Evolutionary conservation across 2,113 vertebrate species (phyloP).

Genomic region (Passer montanus): DNA sequence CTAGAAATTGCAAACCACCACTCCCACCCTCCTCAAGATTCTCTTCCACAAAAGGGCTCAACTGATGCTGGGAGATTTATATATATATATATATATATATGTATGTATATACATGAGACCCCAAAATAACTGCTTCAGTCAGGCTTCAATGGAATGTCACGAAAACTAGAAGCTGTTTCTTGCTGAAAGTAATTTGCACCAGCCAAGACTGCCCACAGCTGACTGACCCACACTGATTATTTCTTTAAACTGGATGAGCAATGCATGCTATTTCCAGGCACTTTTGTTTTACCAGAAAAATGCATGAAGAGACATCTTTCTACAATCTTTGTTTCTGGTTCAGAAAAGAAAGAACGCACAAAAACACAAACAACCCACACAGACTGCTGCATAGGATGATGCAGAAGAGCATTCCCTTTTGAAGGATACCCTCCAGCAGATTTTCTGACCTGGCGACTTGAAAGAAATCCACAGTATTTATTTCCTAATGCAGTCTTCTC

Average conservation of each 20-base stretch:
- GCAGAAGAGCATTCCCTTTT: background rate
- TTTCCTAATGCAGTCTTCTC: background rate
- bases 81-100: too few species aligned
- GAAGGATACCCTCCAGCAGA: background rate
- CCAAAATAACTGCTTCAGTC: background rate
- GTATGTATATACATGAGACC: background rate
- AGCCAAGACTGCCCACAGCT: background rate
- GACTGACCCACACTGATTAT: background rate
- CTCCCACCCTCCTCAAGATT: rapidly evolving
- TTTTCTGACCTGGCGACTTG: background rate
- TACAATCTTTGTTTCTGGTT: background rate
- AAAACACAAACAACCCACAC: background rate
- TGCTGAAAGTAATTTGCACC: background rate
- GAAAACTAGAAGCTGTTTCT: background rate
- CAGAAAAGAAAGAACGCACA: background rate
- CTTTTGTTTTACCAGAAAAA: background rate
- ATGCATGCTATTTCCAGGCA: background rate
- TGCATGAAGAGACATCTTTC: background rate
- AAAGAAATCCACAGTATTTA: background rate
- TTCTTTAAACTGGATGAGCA: background rate
- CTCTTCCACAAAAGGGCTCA: background rate
- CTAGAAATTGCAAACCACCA: background rate
- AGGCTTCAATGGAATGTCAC: background rate
- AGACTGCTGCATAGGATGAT: background rate
- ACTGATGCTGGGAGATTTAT: background rate